Conservation (phyloP, 2,888 invertebrate species). For the Agrochola lychnidis region DNA sequence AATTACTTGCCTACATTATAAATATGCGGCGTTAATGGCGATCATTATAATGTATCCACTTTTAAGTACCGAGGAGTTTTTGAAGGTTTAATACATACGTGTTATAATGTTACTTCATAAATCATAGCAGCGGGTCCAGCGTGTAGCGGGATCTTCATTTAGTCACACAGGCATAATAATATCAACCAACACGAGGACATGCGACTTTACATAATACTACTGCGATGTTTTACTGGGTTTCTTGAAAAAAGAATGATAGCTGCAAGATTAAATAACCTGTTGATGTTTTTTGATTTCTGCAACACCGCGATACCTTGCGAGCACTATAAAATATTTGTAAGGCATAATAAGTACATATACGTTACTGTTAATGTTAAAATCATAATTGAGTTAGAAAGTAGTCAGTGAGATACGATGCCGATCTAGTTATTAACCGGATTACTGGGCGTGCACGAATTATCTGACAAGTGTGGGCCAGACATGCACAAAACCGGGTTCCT, state of each 20-base stretch:
- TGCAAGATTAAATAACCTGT: neutral
- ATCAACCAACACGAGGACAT: neutral
- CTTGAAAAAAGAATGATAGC: neutral
- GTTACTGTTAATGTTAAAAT: conserved; percentile 39
- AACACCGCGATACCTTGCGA: neutral
- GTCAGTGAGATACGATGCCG: conserved; percentile 68
- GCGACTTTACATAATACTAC: neutral
- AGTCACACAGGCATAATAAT: no score
- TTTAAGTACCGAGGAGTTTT: conserved; percentile 1
- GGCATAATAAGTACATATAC: neutral
- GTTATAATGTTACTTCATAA: neutral
- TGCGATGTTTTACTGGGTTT: neutral
- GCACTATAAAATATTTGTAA: neutral
- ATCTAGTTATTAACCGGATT: conserved; percentile 72
- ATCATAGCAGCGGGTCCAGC: neutral
- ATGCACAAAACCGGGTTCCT: conserved; percentile 18
- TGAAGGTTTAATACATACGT: neutral
- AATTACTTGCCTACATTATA: conserved; percentile 53
- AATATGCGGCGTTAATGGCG: conserved; percentile 28
- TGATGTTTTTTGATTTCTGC: neutral
- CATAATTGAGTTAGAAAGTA: conserved; percentile 70
- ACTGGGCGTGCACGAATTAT: conserved; percentile 64
- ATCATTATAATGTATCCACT: conserved; percentile 14
- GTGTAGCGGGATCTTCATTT: neutral
- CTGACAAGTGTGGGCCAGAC: conserved; percentile 10